Percentiles rank a stretch among this genome's conserved stretches.
phyloP scores from a whole-genome alignment of 2,113 vertebrate genomes.

The Odobenus rosmarus region DNA sequence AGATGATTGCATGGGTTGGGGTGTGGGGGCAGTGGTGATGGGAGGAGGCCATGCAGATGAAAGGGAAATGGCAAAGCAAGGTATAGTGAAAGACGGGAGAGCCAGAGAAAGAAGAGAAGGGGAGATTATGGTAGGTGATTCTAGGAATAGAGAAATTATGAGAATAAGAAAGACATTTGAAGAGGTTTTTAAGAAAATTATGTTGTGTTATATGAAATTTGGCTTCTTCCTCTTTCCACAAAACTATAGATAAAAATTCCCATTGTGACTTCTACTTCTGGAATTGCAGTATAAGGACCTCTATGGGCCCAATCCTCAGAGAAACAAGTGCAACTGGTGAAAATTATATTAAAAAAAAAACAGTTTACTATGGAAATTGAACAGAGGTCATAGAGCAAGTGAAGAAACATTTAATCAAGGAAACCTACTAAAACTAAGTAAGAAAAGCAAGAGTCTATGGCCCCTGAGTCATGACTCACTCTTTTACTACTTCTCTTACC shows the following conservation, averaged over 20 bases:
- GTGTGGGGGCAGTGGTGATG: neutral
- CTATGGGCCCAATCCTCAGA: neutral
- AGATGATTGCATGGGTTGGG: neutral
- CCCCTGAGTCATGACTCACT: neutral
- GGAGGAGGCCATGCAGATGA: neutral
- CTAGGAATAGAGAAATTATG: neutral
- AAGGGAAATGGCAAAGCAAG: no score
- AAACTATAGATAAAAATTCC: neutral
- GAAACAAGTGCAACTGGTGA: neutral
- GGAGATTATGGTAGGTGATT: accelerated
- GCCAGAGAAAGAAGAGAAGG: neutral
- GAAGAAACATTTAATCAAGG: neutral
- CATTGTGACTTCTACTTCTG: neutral
- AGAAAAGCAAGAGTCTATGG: neutral
- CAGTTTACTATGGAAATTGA: neutral
- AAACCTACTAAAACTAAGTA: neutral
- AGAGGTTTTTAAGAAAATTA: neutral
- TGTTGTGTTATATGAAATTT: neutral
- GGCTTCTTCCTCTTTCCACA: neutral
- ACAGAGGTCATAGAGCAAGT: neutral
- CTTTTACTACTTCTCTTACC: neutral
- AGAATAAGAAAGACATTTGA: neutral
- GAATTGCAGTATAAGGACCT: neutral
- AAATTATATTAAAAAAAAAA: neutral
- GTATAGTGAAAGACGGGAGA: neutral